These are phyloP conservation scores for Halesus radiatus DNA, from an alignment of 1,140 invertebrate genomes.

Conservation along the genomic window DNA sequence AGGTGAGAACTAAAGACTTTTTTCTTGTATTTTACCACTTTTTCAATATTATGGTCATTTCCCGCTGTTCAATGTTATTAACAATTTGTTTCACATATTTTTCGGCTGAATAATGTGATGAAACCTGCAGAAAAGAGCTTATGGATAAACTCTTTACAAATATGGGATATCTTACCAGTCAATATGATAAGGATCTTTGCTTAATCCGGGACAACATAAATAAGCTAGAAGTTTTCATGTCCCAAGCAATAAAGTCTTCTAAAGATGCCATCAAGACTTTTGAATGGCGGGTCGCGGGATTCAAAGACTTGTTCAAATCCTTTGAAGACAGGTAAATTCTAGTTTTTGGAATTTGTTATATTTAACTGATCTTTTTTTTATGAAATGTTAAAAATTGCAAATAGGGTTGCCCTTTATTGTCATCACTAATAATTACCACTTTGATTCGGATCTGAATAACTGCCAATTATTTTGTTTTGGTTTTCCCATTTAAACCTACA, in stretches of 20 bases:
- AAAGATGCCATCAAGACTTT: neutral
- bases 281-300: neutral
- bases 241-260: neutral
- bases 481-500: neutral
- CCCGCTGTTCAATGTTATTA: neutral
- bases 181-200: neutral
- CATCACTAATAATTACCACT: neutral
- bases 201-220: neutral
- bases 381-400: neutral
- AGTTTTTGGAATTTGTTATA: too few species aligned
- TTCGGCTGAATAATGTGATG: neutral
- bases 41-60: neutral
- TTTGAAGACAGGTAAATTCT: neutral
- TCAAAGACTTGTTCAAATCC: neutral
- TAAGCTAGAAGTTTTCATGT: neutral
- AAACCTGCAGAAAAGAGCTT: neutral
- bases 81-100: constrained; percentile 1
- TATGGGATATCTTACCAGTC: neutral
- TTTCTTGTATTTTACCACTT: too few species aligned
- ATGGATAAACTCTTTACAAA: constrained; percentile 1
- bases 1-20: too few species aligned
- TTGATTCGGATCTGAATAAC: neutral
- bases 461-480: neutral
- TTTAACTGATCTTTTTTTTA: too few species aligned
- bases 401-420: neutral